Evolutionary conservation across 2,113 vertebrate genomes (phyloP), one percentile per base, ranked within the genome.

Genomic region (Oophaga pumilio): DNA sequence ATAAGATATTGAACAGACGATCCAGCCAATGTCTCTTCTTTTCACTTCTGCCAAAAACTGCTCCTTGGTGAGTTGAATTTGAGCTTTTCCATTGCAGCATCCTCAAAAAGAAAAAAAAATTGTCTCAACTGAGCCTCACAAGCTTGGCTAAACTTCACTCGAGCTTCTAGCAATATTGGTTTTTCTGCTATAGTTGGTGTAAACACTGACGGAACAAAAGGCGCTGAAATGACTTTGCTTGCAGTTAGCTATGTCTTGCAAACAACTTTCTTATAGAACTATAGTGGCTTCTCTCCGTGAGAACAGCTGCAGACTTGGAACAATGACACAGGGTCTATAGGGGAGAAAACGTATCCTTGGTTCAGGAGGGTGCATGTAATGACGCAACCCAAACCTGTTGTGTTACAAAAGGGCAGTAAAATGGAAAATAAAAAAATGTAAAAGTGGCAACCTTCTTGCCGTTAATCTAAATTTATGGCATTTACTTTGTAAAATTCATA

Each of bases 1-100:
- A 82, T 60, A 82, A 82, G 68, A 82, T 82, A 88, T 82, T 82
- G 79, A 88, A 88, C 86, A 76, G 68, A 88, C 66, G 86, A 88
- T 88, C 59, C 57, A 62, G 69, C 69, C 49, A 81, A 87, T 71
- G 62, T 80, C 85, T 80, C 17, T 87, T 69, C 86, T 88, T 83
- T 88, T 76, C 79, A 83, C 79, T 76, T 49, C 80, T 83, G 86
- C 86, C 86, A 88, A 88, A 82, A 60, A 53, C 57, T 14, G 33
- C 56, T 88, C 76, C 86, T 87, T 66, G 79, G 79, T 83, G 80
- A 88, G 86, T 83, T 83, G 24, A 60, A 88, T 88, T 64, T 87
- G 69, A 73, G 80, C 33, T 76, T 83, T 88, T 82, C 78, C 49
- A 49, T 76, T 74, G 79, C 86, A 82, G 59, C 24, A 76, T 74